Conservation (phyloP, 2,888 invertebrate species). For the Lasioglossum leucozonium region DNA sequence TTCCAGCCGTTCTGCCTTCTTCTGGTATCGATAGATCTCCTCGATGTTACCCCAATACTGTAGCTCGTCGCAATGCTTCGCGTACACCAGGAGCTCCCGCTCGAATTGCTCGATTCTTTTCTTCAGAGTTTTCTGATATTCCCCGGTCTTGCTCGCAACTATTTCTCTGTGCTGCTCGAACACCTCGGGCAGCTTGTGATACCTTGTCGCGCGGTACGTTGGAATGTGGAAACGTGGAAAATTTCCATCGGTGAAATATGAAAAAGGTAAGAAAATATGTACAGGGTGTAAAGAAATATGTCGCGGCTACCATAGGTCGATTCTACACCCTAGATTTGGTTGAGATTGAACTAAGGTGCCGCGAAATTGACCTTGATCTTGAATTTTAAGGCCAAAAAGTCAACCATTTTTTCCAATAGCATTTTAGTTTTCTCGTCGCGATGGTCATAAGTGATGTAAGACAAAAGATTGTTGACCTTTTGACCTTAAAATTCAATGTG, state of each 20-base stretch:
- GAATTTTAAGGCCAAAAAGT: too few relatives aligned
- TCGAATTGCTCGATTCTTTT: slow-evolving; percentile 92
- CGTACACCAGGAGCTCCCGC: slow-evolving; percentile 92
- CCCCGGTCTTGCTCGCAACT: slow-evolving; percentile 92
- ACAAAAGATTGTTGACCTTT: too few relatives aligned
- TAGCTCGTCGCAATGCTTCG: slow-evolving; percentile 93
- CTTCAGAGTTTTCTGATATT: slow-evolving; percentile 93
- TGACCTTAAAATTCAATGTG: too few relatives aligned
- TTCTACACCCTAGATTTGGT: too few relatives aligned
- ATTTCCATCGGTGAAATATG: background rate
- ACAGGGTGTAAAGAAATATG: too few relatives aligned
- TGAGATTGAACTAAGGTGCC: too few relatives aligned
- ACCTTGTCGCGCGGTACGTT: slow-evolving; percentile 79
- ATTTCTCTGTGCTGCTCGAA: slow-evolving; percentile 93
- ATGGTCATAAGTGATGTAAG: too few relatives aligned
- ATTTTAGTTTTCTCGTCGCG: too few relatives aligned
- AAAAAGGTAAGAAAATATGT: too few relatives aligned
- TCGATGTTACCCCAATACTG: slow-evolving; percentile 94
- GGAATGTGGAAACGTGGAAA: background rate
- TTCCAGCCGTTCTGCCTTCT: slow-evolving; percentile 92
- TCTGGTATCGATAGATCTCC: slow-evolving; percentile 92
- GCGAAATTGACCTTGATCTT: too few relatives aligned
- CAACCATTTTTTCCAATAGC: too few relatives aligned
- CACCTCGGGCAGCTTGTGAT: slow-evolving; percentile 91
- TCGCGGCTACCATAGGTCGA: too few relatives aligned